These are phyloP conservation scores for Etheostoma cragini DNA, from an alignment of 2,113 vertebrate genomes.

Conservation along the genomic window DNA sequence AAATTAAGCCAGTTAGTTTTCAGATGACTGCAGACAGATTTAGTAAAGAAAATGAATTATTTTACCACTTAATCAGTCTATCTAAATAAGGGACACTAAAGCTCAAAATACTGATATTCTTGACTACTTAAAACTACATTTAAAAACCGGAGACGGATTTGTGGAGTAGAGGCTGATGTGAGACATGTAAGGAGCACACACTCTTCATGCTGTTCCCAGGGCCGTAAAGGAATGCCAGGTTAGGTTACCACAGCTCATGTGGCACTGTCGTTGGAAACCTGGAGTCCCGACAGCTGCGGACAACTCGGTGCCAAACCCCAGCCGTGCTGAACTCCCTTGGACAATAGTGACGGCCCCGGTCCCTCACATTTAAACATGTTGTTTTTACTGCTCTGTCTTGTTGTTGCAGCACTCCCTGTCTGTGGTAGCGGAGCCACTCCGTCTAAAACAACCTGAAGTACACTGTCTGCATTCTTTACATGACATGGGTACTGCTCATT, in stretches of 20 bases:
- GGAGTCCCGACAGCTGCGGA: constrained; percentile 81
- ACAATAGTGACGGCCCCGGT: constrained; percentile 47
- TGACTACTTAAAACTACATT: neutral
- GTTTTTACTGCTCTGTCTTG: constrained; percentile 64
- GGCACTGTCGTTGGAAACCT: constrained; percentile 63
- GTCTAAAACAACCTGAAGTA: constrained; percentile 42
- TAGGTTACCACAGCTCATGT: constrained; percentile 77
- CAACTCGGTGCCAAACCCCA: constrained; percentile 80
- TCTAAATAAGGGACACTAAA: neutral
- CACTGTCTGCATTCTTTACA: constrained; percentile 54
- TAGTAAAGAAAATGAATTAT: constrained; percentile 1
- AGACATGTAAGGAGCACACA: constrained; percentile 42
- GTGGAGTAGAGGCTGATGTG: constrained; percentile 18
- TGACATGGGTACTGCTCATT: neutral
- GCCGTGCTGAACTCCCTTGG: constrained; percentile 68
- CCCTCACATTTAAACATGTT: constrained; percentile 63
- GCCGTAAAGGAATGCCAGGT: constrained; percentile 71
- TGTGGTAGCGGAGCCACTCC: constrained; percentile 43
- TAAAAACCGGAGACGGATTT: neutral
- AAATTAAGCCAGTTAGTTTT: neutral
- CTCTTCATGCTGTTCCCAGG: constrained; percentile 56
- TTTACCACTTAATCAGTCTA: neutral
- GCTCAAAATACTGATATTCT: constrained; percentile 1
- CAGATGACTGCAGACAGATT: neutral
- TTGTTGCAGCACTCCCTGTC: constrained; percentile 50